Evolutionary conservation across 2,797 vertebrate species (phyloP), one percentile per base, ranked within the genome.

Genomic region (Buceros bicornis): DNA sequence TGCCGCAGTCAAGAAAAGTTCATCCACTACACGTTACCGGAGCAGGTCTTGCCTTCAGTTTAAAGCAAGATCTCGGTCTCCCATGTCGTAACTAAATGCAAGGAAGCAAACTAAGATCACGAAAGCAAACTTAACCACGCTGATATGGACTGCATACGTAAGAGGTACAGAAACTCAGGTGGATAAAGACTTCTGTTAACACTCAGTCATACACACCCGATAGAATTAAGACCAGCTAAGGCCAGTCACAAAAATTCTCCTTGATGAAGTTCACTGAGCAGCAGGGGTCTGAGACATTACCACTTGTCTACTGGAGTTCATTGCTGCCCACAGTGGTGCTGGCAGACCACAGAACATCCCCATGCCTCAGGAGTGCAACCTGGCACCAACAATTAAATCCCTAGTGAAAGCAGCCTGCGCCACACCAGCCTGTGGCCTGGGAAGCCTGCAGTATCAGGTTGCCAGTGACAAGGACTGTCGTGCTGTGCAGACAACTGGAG

Each of bases 251-350:
- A 40, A 91, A 77, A 6, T 14, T 40, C 11, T 18, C 47, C 8
- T 28, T 11, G 16, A 53, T 18, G 5, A 13, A 37, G 31, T 15
- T 57, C 6, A 33, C 5, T 43, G 31, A 26, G 45, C 35, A n/a
- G 3, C 0, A 1, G 3, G 10, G 19, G 8, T 16, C 40, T 13
- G 16, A 80, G 72, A 21, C 1, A 0, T 25, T 18, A 54, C n/a
- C 8, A 1, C 14, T 58, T 0, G 0, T 19, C 24, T n/a, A 24
- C 56, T 47, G 18, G 64, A 58, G 54, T 7, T 28, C 1, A 3
- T 42, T 18, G n/a, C 50, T 57, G 50, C 50, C 48, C 35, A 17
- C 48, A 16, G 72, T 42, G 20, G 22, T 6, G 7, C 19, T 5
- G 17, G 28, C 64, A 71, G 29, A 11, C 5, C 86, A 14, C 19